A percentile compares a stretch with the other conserved stretches of the same genome.
Evolutionary conservation across 2,888 invertebrate genomes (phyloP).

Genomic region (Macroteleia sp.): DNA sequence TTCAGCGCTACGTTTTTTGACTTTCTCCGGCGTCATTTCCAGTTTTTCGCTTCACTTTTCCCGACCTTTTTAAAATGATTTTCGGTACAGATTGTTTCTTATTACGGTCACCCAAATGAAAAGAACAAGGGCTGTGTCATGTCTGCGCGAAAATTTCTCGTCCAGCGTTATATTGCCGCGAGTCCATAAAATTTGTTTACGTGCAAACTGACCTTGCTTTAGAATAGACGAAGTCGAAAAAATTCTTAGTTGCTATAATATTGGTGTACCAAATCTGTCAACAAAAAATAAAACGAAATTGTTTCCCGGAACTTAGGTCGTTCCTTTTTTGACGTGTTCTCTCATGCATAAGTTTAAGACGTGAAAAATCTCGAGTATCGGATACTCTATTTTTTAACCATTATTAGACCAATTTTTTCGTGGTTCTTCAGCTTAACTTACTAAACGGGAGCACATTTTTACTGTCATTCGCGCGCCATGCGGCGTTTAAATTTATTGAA

Average conservation of each 20-base stretch:
- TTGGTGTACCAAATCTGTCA: conserved; percentile 48
- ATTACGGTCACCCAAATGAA: conserved; percentile 83
- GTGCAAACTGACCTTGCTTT: conserved; percentile 30
- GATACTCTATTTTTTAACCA: conserved; percentile 80
- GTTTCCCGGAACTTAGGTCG: conserved; percentile 58
- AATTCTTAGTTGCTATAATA: conserved; percentile 46
- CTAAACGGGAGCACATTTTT: conserved; percentile 69
- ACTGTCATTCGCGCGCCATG: conserved; percentile 69
- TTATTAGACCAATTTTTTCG: conserved; percentile 82
- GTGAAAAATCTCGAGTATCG: conserved; percentile 62
- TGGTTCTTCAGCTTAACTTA: conserved; percentile 56
- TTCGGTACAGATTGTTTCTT: conserved; percentile 80
- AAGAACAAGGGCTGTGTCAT: conserved; percentile 67
- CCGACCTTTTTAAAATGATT: conserved; percentile 58
- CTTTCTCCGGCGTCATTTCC: conserved; percentile 34
- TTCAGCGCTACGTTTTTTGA: conserved; percentile 47
- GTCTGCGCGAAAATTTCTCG: conserved; percentile 73
- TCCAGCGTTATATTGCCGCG: conserved; percentile 75
- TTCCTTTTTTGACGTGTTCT: conserved; percentile 41
- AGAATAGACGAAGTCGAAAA: conserved; percentile 41
- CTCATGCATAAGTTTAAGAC: conserved; percentile 57
- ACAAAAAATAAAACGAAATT: conserved; percentile 58
- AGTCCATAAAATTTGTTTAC: conserved; percentile 36
- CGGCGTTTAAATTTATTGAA: conserved; percentile 74
- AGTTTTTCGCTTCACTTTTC: conserved; percentile 32